Base-by-base conservation (phyloP, 2,113 vertebrate genomes). In the Gnathonemus longibarbis region DNA sequence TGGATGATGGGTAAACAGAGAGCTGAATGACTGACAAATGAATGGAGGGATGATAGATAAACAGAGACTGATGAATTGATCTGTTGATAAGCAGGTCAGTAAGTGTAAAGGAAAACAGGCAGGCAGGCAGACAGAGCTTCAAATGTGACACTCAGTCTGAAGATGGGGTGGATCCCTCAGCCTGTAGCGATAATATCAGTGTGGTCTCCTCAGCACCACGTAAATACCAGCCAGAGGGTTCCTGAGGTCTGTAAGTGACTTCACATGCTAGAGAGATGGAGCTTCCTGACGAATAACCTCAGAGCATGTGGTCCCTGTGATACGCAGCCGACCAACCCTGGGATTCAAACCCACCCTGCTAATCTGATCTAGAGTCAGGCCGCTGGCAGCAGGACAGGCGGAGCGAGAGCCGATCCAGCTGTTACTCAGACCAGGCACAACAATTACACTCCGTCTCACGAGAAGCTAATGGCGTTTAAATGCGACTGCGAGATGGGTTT, bases 201-300 rank as follows among this genome's bases (percentile, higher is more conserved):
- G 31, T 77, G 70, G 70, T 39, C 15, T 80, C 31, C 74, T 42
- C 74, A 80, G 35, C 35, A 42, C 35, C 74, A 42, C 74, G 5
- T 42, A 80, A 42, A 17, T 21, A 42, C 39, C 35, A 66, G 39
- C 39, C 87, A 27, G 9, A 42, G 52, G 58, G 46, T n/a, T n/a
- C 6, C 35, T 31, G 52, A 42, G 27, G 24, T 86, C 48, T 80
- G 11, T 80, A 90, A 89, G n/a, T 90, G 39, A n/a, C n/a, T 89
- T 90, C n/a, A 56, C 66, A 45, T 86, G 58, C 7, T 27, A 27
- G 7, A 39, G 77, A 48, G 35, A 10, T 8, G n/a, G 9, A 6
- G 10, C 46, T 89, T n/a, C 56, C 62, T 77, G 84, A 3, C n/a
- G 45, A 35, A 89, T 48, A 62, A 84, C 74, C 24, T 39, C 24